Evolutionary conservation across 2,797 vertebrate genomes (phyloP), one percentile per base, ranked within the genome.

Genomic region (Catharus ustulatus): DNA sequence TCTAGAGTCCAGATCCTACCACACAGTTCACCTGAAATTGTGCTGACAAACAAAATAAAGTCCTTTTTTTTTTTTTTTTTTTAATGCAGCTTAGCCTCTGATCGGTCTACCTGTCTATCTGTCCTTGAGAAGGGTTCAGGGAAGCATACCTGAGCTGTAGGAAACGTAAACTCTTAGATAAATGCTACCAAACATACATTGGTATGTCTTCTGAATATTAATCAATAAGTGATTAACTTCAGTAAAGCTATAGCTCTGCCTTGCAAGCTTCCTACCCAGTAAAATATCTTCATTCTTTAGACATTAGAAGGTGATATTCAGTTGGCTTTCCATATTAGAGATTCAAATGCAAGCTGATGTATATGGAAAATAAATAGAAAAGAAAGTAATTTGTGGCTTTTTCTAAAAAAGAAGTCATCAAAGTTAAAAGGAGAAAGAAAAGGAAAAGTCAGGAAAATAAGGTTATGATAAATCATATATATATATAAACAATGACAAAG

Each of bases 11-110:
- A 32, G 43, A 40, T 75, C 54, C 86, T 85, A 72, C 58, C 29
- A 49, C 30, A 27, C 30, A 75, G 18, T 85, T 92, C 64, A 59
- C 57, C 52, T 27, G 43, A 67, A 69, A 42, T 43, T 2, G 0
- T 62, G 38, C n/a, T 78, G 45, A 51, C 13, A 40, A 87, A 23
- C n/a, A n/a, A 55, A 91, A n/a, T 20, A 1, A 82, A 69, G 5
- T 20, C 9, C 5, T 27, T 3, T 3, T 27, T 11, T 21, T 16
- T 7, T 2, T 20, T 4, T 1, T 11, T 14, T 11, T n/a, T 32
- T 32, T 14, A 1, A 8, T 74, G 38, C 12, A 52, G 5, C 10
- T 63, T 62, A 30, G 49, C 24, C 19, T 89, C 61, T 48, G 21
- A 19, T 64, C 58, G 76, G 58, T 5, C 22, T 90, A 36, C 36